Conservation (phyloP, 1,140 invertebrate species). For the Drosophila mauritiana region DNA sequence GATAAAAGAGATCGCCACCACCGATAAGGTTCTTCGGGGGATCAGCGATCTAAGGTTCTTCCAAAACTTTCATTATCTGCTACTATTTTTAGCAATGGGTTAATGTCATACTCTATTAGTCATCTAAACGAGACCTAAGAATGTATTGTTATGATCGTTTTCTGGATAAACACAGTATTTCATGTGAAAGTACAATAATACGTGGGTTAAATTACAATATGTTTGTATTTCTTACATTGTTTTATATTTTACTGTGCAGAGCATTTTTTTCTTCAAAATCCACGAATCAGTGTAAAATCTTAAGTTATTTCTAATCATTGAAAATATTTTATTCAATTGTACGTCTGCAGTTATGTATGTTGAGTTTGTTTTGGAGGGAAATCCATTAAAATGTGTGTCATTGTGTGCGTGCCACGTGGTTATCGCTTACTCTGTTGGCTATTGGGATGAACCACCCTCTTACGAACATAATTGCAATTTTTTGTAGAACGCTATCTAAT, state of each 20-base stretch:
- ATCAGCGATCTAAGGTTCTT: conserved; percentile 1
- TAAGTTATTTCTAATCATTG: background rate
- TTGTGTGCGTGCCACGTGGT: conserved; percentile 1
- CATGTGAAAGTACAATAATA: background rate
- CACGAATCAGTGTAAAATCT: background rate
- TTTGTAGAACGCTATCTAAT: background rate
- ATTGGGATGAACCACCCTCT: background rate
- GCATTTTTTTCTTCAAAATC: too few relatives aligned
- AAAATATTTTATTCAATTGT: background rate
- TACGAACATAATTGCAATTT: background rate
- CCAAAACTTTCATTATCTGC: background rate
- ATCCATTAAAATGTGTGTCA: background rate
- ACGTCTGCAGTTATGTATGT: background rate
- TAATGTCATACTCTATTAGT: conserved; percentile 1
- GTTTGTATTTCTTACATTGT: background rate
- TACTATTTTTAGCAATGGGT: background rate
- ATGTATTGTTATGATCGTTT: too few relatives aligned
- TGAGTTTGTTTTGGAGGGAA: background rate
- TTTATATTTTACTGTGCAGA: background rate
- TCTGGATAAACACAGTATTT: background rate
- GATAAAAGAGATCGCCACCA: conserved; percentile 27
- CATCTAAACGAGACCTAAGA: background rate
- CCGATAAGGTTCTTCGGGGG: conserved; percentile 1
- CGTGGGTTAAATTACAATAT: conserved; percentile 2
- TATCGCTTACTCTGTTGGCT: background rate